Evolutionary conservation across 30 jellyfish, hydroid and myxozoan species (phyloP).

Genomic region (Cassiopea xamachana): DNA sequence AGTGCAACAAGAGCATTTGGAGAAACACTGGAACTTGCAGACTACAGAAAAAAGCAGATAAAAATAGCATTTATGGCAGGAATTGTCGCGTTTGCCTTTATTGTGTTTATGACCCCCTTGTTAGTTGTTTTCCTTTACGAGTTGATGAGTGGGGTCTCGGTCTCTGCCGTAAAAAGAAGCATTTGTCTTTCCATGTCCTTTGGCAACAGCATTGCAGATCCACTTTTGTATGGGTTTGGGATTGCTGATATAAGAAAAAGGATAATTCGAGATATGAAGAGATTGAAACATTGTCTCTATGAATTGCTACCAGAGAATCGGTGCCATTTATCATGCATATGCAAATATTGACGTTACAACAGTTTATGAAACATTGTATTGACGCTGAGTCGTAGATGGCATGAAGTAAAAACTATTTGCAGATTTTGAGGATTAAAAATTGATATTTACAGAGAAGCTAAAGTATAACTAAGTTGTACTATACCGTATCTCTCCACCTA

Average conservation of each 20-base stretch:
- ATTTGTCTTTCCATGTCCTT: not conserved
- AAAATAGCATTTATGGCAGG: constrained; percentile 6
- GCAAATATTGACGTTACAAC: too few species aligned
- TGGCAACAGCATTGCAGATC: not conserved
- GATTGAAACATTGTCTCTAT: not conserved
- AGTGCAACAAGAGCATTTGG: not conserved
- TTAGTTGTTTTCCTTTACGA: not conserved
- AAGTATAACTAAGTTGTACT: too few species aligned
- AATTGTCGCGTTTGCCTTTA: not conserved
- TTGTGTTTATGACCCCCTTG: not conserved
- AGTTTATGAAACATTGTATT: too few species aligned
- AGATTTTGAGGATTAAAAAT: too few species aligned
- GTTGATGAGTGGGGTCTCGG: not conserved
- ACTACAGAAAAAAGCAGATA: constrained; percentile 1
- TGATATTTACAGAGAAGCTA: too few species aligned
- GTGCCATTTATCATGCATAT: not conserved
- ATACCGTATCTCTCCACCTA: too few species aligned
- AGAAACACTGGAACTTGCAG: not conserved
- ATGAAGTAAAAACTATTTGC: too few species aligned
- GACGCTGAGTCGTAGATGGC: too few species aligned
- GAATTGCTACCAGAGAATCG: not conserved
- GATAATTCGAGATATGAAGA: not conserved
- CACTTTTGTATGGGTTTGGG: constrained; percentile 3
- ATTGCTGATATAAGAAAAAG: not conserved
- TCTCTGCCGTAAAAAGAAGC: not conserved